Base-by-base conservation (phyloP, 2,888 invertebrate genomes). In the Drosophila mettleri region DNA sequence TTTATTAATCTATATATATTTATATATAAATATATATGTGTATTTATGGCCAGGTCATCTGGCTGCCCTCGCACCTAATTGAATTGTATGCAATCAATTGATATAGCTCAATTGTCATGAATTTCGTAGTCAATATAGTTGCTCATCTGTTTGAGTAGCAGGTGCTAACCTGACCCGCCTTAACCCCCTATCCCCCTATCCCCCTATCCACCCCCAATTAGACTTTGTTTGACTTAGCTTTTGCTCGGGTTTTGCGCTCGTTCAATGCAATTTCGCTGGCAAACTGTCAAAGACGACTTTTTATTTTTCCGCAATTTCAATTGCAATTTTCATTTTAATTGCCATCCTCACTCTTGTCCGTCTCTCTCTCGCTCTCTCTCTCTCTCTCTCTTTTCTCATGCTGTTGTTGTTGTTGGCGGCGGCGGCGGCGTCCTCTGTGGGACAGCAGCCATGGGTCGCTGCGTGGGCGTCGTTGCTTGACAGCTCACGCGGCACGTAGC, bases 221-320 rank as follows among this genome's bases (percentile, higher is more conserved):
- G 53, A 33, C 43, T 12, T 24, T 53, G 43, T 49, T 68, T 68
- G 53, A 33, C 24, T 59, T 57, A n/a, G 54, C 43, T 69, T 53
- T 62, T 14, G 69, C 6, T 49, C 20, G 20, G 24, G 29, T 34
- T 39, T 57, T 64, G 51, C 62, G 46, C 41, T 62, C 33, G 69
- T 16, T 16, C 27, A 31, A 29, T 22, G 29, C 31, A 49, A 48
- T 48, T 29, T 52, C 39, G 49, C 72, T 74, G 78, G 87, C 88
- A 88, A 43, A 43, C 52, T 78, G 64, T 88, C 88, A 84, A 88
- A 80, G 72, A 55, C 74, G 68, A 65, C 52, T 45, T 49, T 59
- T 38, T 48, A 63, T 54, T 86, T 76, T 74, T 62, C 72, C 61
- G 71, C 76, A 72, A 84, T 84, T 66, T 73, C 59, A 51, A 38